Evolutionary conservation across 1,140 invertebrate species (phyloP).

Genomic region (Amyelois transitella): DNA sequence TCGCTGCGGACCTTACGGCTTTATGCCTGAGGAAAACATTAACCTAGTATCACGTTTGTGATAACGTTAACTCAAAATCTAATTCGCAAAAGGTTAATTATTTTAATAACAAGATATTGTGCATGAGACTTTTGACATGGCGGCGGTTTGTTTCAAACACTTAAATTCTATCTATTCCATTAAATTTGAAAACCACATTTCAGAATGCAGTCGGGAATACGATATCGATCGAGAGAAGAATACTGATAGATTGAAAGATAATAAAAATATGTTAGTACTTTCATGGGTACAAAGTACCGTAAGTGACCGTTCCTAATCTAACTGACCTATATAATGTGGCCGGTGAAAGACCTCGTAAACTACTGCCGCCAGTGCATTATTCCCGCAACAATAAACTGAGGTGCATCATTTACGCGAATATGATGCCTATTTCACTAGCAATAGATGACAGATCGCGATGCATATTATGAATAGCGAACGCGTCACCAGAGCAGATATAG

Average conservation of each 20-base stretch:
- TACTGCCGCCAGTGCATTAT: constrained; percentile 61
- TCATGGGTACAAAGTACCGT: constrained; percentile 15
- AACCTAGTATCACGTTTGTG: constrained; percentile 32
- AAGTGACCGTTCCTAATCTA: constrained; percentile 64
- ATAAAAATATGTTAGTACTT: constrained; percentile 4
- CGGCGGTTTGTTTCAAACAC: no score
- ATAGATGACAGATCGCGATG: constrained; percentile 30
- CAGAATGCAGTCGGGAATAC: no score
- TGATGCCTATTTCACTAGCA: constrained; percentile 29
- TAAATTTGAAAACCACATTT: no score
- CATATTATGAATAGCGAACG: neutral
- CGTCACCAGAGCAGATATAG: neutral
- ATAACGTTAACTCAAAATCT: neutral
- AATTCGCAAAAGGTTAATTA: neutral
- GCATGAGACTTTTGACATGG: no score
- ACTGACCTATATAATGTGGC: constrained; percentile 68
- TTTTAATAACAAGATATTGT: neutral
- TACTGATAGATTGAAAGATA: neutral
- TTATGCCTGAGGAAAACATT: constrained; percentile 46
- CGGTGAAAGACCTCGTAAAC: constrained; percentile 72
- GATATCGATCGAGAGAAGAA: no score
- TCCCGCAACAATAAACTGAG: constrained; percentile 46
- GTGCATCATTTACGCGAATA: constrained; percentile 30
- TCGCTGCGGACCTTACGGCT: constrained; percentile 29
- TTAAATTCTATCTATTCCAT: no score